phyloP scores from a whole-genome alignment of 1,140 invertebrate genomes.

The Odontomachus brunneus region DNA sequence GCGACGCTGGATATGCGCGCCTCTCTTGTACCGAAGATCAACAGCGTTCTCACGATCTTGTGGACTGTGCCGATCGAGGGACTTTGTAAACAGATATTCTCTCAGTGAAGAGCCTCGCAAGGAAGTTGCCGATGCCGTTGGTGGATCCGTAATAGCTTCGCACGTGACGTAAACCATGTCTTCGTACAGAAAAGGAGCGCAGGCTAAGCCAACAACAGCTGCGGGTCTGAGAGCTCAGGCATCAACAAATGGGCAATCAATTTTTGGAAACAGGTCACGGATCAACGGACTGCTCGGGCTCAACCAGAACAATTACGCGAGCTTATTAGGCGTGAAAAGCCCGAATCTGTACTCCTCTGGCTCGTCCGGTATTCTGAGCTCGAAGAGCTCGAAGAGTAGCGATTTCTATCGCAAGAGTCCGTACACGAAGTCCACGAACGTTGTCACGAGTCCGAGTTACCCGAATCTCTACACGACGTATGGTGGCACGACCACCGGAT shows the following conservation, averaged over 20 bases:
- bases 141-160: slow-evolving; percentile 40
- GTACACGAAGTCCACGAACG: slow-evolving; percentile 76
- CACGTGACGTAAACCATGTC: slow-evolving; percentile 75
- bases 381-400: slow-evolving; percentile 72
- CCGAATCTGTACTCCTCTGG: slow-evolving; percentile 76
- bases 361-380: slow-evolving; percentile 74
- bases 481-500: slow-evolving; percentile 88
- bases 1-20: slow-evolving; percentile 61
- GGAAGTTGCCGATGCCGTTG: slow-evolving; percentile 17
- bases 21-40: not conserved
- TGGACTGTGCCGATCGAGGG: not conserved
- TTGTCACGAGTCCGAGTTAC: slow-evolving; percentile 83
- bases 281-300: slow-evolving; percentile 81
- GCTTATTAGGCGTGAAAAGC: slow-evolving; percentile 75
- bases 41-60: slow-evolving; percentile 1
- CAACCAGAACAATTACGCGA: slow-evolving; percentile 78
- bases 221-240: slow-evolving; percentile 83
- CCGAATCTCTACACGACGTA: slow-evolving; percentile 85
- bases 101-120: not conserved
- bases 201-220: slow-evolving; percentile 83
- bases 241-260: slow-evolving; percentile 83
- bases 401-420: slow-evolving; percentile 78
- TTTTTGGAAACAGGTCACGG: slow-evolving; percentile 84
- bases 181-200: slow-evolving; percentile 82
- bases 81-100: too few species aligned